These are phyloP conservation scores for Eristalis arbustorum DNA, from an alignment of 2,888 invertebrate genomes.

Conservation along the genomic window DNA sequence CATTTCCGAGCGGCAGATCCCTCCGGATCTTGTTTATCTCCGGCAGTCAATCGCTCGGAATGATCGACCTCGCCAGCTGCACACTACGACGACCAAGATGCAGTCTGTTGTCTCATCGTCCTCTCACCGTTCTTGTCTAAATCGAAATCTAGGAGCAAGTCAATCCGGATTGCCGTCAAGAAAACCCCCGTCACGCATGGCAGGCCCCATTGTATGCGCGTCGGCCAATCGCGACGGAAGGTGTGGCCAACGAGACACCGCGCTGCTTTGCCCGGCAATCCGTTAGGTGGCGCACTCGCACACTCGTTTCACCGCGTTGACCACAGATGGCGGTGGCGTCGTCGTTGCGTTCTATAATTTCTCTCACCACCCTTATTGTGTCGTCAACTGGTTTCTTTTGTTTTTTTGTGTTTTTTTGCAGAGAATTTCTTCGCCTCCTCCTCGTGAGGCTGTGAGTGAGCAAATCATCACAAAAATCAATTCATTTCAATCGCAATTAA, in stretches of 20 bases:
- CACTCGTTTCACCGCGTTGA: background rate
- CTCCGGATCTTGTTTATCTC: conserved; percentile 1
- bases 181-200: conserved; percentile 31
- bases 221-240: conserved; percentile 33
- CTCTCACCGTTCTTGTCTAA: background rate
- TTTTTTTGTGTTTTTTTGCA: background rate
- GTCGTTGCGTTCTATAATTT: background rate
- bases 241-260: conserved; percentile 12
- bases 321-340: background rate
- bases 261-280: background rate
- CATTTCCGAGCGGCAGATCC: conserved; percentile 6
- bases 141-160: background rate
- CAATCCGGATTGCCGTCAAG: background rate
- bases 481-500: conserved; percentile 47
- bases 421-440: background rate
- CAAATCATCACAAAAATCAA: conserved; percentile 25
- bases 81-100: background rate
- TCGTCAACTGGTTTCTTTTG: background rate
- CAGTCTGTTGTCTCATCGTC: too few species aligned
- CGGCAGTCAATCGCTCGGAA: conserved; percentile 55
- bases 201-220: background rate
- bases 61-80: conserved; percentile 42
- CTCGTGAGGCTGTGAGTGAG: background rate
- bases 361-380: background rate
- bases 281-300: conserved; percentile 13